Base-by-base conservation (phyloP, 2,888 invertebrate species). In the Asteroscopus sphinx region DNA sequence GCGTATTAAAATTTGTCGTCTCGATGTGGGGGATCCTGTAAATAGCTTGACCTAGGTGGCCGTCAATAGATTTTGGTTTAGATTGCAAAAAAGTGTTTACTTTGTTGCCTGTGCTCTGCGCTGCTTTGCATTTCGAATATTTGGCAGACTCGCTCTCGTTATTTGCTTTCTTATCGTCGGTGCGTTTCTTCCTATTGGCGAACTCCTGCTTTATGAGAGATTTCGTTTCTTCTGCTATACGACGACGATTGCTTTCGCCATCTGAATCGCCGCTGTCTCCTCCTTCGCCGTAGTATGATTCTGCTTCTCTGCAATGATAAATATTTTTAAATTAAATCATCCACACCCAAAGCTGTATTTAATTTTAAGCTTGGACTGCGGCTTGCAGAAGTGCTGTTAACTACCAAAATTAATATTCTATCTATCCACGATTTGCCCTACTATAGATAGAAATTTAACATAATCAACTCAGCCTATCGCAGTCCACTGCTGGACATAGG, bases 141-240 rank as follows among this genome's bases (percentile, higher is more conserved):
- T 96, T 96, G 0, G 96, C 95, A 25, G 95, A 90, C 21, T 95
- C 89, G 30, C 95, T 89, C 57, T 96, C 96, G 53, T 95, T 90
- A 32, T 85, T 81, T 13, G 65, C 69, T 32, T 79, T 83, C 26
- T 78, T 83, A 3, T 83, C 84, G 13, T 87, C 85, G 0, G 79
- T 82, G 54, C 87, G 79, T 73, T 92, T 94, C 85, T 95, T 96
- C 44, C 98, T 95, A 49, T 97, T 89, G 26, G 96, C 96, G 82
- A 98, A 97, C 84, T 98, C 97, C 81, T 97, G 95, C 73, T 96
- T 91, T 54, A 98, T 97, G 12, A 98, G 95, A 36, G 96, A 95
- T 61, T 93, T 95, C 12, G 96, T 95, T 78, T 97, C 96, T 76
- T 96, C 95, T 75, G 95, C 95, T 28, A 95, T 95, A 64, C 92